Evolutionary conservation across 2,113 vertebrate species (phyloP).

Genomic region (Notarius quadriscutis): DNA sequence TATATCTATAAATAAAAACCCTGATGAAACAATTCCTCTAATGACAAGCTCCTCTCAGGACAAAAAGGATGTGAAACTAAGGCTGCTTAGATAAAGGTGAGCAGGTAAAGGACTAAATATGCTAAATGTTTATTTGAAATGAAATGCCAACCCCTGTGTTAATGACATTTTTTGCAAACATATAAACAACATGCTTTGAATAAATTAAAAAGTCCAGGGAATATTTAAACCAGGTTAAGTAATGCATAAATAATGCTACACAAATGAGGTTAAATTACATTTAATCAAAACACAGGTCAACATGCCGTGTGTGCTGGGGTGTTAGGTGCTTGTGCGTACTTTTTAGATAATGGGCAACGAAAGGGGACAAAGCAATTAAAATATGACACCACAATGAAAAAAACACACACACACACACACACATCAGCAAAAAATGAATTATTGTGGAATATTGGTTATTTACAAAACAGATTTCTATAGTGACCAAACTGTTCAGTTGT

Average conservation of each 20-base stretch:
- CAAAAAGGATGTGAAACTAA: background rate
- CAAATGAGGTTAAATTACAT: conserved; percentile 13
- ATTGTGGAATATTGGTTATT: background rate
- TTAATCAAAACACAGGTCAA: conserved; percentile 31
- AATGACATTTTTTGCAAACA: background rate
- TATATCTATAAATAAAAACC: too few relatives aligned
- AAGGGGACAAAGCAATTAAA: conserved; percentile 5
- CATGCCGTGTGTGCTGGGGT: conserved; percentile 1
- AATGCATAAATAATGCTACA: conserved; percentile 24
- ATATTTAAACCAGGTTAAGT: conserved; percentile 1
- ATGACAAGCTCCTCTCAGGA: too few relatives aligned
- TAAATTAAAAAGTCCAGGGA: conserved; percentile 28
- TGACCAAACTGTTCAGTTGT: background rate
- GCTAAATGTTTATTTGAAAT: conserved; percentile 25
- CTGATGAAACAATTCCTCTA: background rate
- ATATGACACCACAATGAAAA: background rate
- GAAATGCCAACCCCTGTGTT: background rate
- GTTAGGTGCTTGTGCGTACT: conserved; percentile 39
- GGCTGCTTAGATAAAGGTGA: background rate
- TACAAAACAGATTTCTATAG: background rate
- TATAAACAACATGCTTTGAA: conserved; percentile 22
- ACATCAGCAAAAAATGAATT: background rate
- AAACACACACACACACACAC: background rate
- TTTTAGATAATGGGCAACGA: conserved; percentile 17
- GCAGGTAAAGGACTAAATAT: background rate